Conservation (phyloP, 2,113 vertebrate genomes). For the Oreochromis tanganicae region DNA sequence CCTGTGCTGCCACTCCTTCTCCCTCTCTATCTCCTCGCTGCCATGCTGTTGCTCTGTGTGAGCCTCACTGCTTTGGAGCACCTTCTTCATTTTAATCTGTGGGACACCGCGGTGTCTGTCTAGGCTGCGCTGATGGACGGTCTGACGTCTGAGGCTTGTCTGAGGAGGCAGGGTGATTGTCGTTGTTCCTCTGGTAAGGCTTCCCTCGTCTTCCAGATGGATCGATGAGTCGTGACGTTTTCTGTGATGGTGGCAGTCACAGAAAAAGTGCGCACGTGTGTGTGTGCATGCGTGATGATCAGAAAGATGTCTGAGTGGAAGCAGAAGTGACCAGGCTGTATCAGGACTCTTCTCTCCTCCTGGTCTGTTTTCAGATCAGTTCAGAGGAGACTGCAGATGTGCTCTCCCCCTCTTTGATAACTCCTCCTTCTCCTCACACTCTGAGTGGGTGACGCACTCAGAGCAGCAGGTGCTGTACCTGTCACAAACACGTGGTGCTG, state of each 20-base stretch:
- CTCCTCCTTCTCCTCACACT: conserved; percentile 35
- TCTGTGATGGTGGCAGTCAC: background rate
- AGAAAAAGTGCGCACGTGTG: background rate
- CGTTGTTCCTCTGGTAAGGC: background rate
- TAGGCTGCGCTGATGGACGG: background rate
- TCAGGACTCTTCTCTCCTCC: background rate
- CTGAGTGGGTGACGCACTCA: conserved; percentile 25
- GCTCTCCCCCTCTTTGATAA: background rate
- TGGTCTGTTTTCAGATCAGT: background rate
- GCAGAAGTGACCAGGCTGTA: background rate
- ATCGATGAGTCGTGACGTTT: background rate
- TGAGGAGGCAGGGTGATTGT: background rate
- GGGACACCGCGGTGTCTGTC: background rate
- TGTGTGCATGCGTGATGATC: background rate
- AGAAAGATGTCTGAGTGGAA: background rate
- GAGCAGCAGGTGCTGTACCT: conserved; percentile 57
- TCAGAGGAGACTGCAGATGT: conserved; percentile 33
- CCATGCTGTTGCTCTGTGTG: background rate
- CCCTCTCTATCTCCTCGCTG: conserved; percentile 9
- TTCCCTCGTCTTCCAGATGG: conserved; percentile 12
- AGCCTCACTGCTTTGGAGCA: conserved; percentile 5
- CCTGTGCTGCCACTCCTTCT: conserved; percentile 25
- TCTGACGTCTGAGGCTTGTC: background rate
- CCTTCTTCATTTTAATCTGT: conserved; percentile 41
- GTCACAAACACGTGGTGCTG: conserved; percentile 38